Base-by-base conservation (phyloP, 1,140 invertebrate genomes). In the Agrilus planipennis region DNA sequence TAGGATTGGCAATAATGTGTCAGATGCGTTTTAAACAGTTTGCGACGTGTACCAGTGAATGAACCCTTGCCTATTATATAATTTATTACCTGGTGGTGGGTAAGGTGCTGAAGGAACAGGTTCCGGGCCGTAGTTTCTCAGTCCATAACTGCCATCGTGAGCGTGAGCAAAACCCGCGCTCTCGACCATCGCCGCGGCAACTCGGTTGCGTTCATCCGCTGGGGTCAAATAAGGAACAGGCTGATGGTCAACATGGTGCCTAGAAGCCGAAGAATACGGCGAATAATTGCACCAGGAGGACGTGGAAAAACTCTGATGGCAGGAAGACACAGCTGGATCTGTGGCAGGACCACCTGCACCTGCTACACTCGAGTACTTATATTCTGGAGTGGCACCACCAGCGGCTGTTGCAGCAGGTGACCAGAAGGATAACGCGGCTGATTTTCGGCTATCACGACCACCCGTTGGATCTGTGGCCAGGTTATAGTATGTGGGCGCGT, bases 81-180 rank as follows among this genome's bases (percentile, higher is more conserved):
- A n/a, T n/a, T n/a, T n/a, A n/a, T n/a, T n/a, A 62, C 82, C 81
- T 75, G 82, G 76, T 59, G 82, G 77, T 52, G 81, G 78, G 52
- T 86, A 87, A 2, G 82, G 80, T 44, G 79, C 80, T 41, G 81
- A 77, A 14, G 80, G 76, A 41, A 85, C 80, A 10, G 77, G 71
- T 51, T 85, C 82, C 2, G 81, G 73, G 18, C 65, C 70, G 54
- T 85, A 86, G 64, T 79, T 84, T 49, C 82, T 71, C 7, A 85
- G 70, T 6, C 76, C 74, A 59, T 87, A 86, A 17, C 79, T 71
- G 2, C 77, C 72, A 62, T 84, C 84, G 40, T 73, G 68, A 18
- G 71, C 67, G 15, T 71, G 66, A 39, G 69, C 50, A 39, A 60
- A 60, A 7, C 51, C 52, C 27, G 69, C 74, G n/a, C 72, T 72